Evolutionary conservation across 2,888 invertebrate genomes (phyloP), one percentile per base, ranked within the genome.

Genomic region (Coelopa pilipes): DNA sequence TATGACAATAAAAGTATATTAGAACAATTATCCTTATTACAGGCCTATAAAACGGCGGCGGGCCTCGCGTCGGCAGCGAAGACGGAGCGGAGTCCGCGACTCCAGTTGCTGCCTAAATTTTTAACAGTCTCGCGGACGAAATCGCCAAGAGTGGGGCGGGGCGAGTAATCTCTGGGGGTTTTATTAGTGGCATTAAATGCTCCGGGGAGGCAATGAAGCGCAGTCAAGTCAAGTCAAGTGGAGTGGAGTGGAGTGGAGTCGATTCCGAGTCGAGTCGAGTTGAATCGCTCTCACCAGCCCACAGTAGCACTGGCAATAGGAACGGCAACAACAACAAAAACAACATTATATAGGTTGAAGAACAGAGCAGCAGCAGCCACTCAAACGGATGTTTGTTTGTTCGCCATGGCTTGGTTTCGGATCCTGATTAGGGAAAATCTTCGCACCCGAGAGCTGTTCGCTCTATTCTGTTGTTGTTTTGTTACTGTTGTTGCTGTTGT

Each of bases 101-200:
- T 70, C 47, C 13, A 34, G 34, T 34, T 2, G 34, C 34, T 34
- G 34, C 7, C 34, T 34, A 34, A 34, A 34, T 34, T 34, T 34
- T 34, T 34, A 34, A 34, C 34, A 34, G 34, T 34, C 34, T 34
- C 34, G 34, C 34, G 34, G 34, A 34, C 34, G 34, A 34, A 34
- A 34, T 34, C 34, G 34, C 34, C 4, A 7, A 34, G 34, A 34
- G 7, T 7, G 34, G 34, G 34, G 34, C 34, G n/a, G 46, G 12
- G 50, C 53, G 65, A 53, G 19, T 71, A 63, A 71, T 71, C 71
- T 71, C 66, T 62, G 47, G 46, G 50, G 60, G 67, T 72, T 72
- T 72, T 72, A 67, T 72, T 72, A 66, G 59, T 49, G 59, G 50
- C 59, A 67, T 72, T 72, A 72, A 72, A 72, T 72, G 72, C 57